Conservation (phyloP, 2,888 invertebrate genomes). For the Xanthia togata region DNA sequence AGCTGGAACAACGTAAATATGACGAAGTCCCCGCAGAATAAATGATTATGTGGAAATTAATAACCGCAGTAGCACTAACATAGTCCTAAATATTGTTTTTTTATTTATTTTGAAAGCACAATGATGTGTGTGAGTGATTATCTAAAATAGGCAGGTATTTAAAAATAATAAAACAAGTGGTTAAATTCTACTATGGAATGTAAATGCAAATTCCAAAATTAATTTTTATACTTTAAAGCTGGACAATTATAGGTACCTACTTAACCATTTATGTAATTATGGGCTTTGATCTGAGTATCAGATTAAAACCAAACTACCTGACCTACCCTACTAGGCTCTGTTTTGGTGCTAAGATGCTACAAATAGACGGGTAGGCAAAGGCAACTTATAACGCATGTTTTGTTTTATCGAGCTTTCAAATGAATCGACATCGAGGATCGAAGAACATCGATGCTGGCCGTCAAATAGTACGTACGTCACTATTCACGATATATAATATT, state of each 20-base stretch:
- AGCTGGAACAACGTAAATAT: no score
- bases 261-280: background rate
- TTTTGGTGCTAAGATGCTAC: background rate
- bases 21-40: no score
- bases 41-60: no score
- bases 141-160: background rate
- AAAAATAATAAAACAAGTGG: background rate
- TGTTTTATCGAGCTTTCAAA: background rate
- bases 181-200: background rate
- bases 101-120: background rate
- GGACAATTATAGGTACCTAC: background rate
- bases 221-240: background rate
- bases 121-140: background rate
- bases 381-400: background rate
- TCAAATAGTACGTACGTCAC: conserved; percentile 12
- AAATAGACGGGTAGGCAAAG: background rate
- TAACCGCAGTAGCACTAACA: no score
- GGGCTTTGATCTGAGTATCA: background rate
- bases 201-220: background rate
- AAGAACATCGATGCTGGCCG: conserved; percentile 17
- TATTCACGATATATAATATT: conserved; percentile 18
- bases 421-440: background rate
- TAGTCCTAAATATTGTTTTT: background rate
- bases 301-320: background rate
- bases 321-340: background rate